Base-by-base conservation (phyloP, 2,113 vertebrate genomes). In the Tragulus kanchil region DNA sequence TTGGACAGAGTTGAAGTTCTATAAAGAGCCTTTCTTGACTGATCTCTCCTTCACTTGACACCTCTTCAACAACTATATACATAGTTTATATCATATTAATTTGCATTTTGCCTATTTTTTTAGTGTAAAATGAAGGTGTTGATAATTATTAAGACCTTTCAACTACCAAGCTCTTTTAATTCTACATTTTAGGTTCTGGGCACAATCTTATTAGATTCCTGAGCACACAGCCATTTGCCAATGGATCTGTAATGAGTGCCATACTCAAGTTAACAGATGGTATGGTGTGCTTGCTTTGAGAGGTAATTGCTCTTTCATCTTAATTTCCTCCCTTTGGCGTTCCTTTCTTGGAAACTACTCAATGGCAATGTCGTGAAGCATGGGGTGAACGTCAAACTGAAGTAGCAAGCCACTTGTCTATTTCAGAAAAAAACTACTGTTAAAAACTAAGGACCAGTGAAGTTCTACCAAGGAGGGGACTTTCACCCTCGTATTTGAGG, bases 141-240 rank as follows among this genome's bases (percentile, higher is more conserved):
- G 81, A 48, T 94, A 50, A 78, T 95, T 96, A 50, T 61, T 95
- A 95, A 61, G 48, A 61, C 15, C 6, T 45, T 94, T 81, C 67
- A 78, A 89, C 52, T 90, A 89, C 21, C 93, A 88, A 95, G 73
- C 11, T 87, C 58, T 90, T 95, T 71, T 96, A 86, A 77, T 95
- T 92, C 45, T 90, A 75, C n/a, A 92, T 87, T 95, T 97, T 93
- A 71, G 25, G 83, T 84, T 96, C 65, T 89, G 89, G 45, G 54
- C 31, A 85, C n/a, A 94, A 85, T 78, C n/a, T 93, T 97, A 96
- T 85, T 85, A 95, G 78, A 97, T 95, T 96, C 89, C 93, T 97
- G 93, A 97, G 73, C 73, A 87, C 67, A 92, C 5, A 90, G 56
- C 93, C 83, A n/a, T 97, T 96, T 97, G 83, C 67, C 91, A 95